Base-by-base conservation (phyloP, 2,113 vertebrate species). In the Scytalopus superciliaris region DNA sequence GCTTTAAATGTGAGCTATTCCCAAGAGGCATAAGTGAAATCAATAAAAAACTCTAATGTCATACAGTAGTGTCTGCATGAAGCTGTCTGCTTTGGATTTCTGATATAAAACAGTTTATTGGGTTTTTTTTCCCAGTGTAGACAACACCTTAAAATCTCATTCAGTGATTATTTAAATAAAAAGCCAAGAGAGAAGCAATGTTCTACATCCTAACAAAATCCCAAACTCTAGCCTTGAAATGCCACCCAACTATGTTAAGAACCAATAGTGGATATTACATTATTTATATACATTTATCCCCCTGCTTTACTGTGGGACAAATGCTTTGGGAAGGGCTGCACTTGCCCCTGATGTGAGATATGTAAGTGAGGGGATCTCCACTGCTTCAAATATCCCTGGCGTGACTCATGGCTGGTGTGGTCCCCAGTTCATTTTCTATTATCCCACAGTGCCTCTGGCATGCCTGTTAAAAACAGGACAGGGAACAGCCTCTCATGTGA, bases 351-450 rank as follows among this genome's bases (percentile, higher is more conserved):
- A 7, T 6, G 7, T 24, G 53, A 69, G 62, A 50, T 12, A 7
- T 7, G 17, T 30, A 39, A 59, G 39, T 12, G 55, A 73, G 35
- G 31, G 50, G 53, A 77, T 15, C 42, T 50, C 49, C 77, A 25
- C 33, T 0, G 0, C 33, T 74, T 53, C 2, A 0, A 42, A 57
- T 59, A 59, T 23, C 35, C 53, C 14, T 0, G 0, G 10, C 1
- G 4, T 25, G 53, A 53, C n/a, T 64, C 70, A 31, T 0, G 1
- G 40, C 52, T 90, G 75, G 12, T 84, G 53, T 37, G 47, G 31
- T 64, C 75, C 70, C 44, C 49, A 12, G 49, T 59, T 49, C 62
- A 30, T 59, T 27, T n/a, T 56, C 42, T 70, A 0, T 40, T 80
- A 53, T 64, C n/a, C 10, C n/a, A 11, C 30, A 59, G 53, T 49